Base-by-base conservation (phyloP, 2,113 vertebrate genomes). In the Ceyx cyanopectus region DNA sequence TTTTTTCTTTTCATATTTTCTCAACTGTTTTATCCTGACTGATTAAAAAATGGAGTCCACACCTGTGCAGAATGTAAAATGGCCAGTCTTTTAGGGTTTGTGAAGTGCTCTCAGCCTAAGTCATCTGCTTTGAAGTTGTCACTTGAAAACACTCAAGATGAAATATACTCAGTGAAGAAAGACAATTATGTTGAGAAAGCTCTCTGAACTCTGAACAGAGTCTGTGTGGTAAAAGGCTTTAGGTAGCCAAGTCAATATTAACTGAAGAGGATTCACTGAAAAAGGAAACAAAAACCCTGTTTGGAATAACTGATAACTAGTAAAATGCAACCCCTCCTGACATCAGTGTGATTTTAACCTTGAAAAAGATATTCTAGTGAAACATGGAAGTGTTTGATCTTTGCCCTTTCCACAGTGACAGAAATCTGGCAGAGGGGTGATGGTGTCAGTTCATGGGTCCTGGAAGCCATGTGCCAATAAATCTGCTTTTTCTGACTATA, bases 391-490 rank as follows among this genome's bases (percentile, higher is more conserved):
- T 68, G 6, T 81, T 72, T 56, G 17, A 40, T 60, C 12, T 40
- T 58, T 77, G 15, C 13, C 15, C 13, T 70, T 90, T 88, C 46
- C 13, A 14, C 20, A 40, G 22, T 62, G 29, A 45, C 22, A 56
- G n/a, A 23, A 75, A 18, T 56, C 58, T 72, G 67, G 12, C 27
- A 74, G 54, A 23, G n/a, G 10, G 23, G 22, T 34, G 15, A 30
- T 0, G 5, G 4, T 27, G 23, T 41, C 22, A 37, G 6, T 57
- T 88, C 1, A 3, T 8, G 6, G 8, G n/a, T n/a, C 24, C 32
- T 30, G 63, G 21, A 85, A 93, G 58, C 7, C 3, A 4, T n/a
- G 54, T 26, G 17, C 20, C 20, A 65, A 13, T 24, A 40, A 27
- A 16, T 7, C 5, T 77, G 30, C 32, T 56, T 78, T 46, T 11